Base-by-base conservation (phyloP, 2,888 invertebrate species). In the Strigamia crassipes region DNA sequence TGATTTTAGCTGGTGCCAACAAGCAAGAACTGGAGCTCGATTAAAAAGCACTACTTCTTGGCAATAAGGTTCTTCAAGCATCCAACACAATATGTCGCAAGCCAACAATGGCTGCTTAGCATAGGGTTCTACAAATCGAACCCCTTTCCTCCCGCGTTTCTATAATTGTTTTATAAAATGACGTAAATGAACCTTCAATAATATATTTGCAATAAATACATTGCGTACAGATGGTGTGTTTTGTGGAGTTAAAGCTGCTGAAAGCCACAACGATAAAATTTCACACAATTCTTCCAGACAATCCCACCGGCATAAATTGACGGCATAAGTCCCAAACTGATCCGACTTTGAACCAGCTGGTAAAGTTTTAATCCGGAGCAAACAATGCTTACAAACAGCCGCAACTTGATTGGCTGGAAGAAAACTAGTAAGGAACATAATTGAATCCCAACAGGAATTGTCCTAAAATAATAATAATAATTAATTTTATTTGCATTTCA, bases 21-120 rank as follows among this genome's bases (percentile, higher is more conserved):
- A 51, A 15, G 18, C 18, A 0, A 51, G 15, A 51, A 51, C 51
- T 51, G 51, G 51, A 13, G 51, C 6, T 3, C 51, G 51, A 18
- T 51, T 51, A 51, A 18, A 51, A 51, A 51, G 51, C 18, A 51
- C 2, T 3, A 18, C 6, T 51, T 51, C 51, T 51, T 51, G 51
- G 10, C 51, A 51, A 51, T 12, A 51, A 13, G 51, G 51, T 6
- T 51, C 51, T 51, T 15, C 18, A 18, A 51, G 51, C 51, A 80
- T 80, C 80, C 80, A 80, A 27, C 80, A 51, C 15, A 80, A 46
- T 3, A 80, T 42, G 27, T 80, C 80, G 23, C 80, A 80, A 2
- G 80, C 80, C 13, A 80, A 18, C 12, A 18, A 12, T 21, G 80
- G 80, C 34, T 79, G 79, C 5, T 27, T 15, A 13, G 27, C 79